Evolutionary conservation across 2,888 invertebrate genomes (phyloP), one percentile per base, ranked within the genome.

Genomic region (Xestoiulus laeticollis): DNA sequence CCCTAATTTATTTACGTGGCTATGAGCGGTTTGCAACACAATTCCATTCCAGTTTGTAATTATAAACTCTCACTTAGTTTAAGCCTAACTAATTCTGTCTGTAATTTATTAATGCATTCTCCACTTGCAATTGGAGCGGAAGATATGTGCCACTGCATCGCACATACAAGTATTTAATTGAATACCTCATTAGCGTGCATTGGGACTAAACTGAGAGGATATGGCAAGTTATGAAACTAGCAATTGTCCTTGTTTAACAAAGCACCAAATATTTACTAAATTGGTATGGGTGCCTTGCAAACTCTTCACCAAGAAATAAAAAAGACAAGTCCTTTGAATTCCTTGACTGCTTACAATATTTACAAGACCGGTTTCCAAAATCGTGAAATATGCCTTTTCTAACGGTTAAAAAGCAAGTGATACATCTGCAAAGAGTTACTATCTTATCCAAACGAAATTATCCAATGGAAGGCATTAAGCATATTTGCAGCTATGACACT

Each of bases 51-150:
- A n/a, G 8, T n/a, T 6, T 68, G 26, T 26, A 68, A 68, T 68
- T 68, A 68, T 68, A 22, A 26, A 68, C n/a, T 68, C n/a, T 3
- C 22, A 5, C 68, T 5, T 4, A 8, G 8, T 48, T 48, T 48
- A 8, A 48, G 48, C 22, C 22, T 68, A n/a, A 78, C 30, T 12
- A 78, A 78, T 78, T 78, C 14, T 14, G 78, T 12, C 78, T 78
- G 26, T 30, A 78, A 78, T 78, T 78, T 30, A 78, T 78, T 30
- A 78, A 78, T 78, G 78, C 22, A 78, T 78, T 30, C 14, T 78
- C 30, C 78, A 78, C 26, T 78, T 78, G 26, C 30, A 26, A 78
- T 78, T 78, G 12, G 14, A 78, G 78, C 78, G 78, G 26, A 78
- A 78, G 14, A 78, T 30, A 14, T 30, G 78, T 78, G 22, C n/a